These are phyloP conservation scores for Anthophora plumipes DNA, from an alignment of 2,888 invertebrate genomes.

Conservation along the genomic window DNA sequence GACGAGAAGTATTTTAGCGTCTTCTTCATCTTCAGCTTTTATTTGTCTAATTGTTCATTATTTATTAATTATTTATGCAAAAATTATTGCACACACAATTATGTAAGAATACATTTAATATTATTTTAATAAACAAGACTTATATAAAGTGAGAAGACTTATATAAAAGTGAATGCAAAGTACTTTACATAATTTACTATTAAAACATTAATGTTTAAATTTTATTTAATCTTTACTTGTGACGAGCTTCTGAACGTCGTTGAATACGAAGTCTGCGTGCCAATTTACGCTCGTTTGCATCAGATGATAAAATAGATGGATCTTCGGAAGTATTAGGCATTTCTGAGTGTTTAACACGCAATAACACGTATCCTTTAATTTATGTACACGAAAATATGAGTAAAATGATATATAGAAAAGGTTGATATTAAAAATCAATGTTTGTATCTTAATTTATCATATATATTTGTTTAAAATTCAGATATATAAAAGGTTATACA, in stretches of 20 bases:
- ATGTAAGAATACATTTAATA: background rate
- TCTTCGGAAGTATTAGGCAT: constrained; percentile 80
- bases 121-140: background rate
- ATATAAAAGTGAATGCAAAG: background rate
- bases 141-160: background rate
- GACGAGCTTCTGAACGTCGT: constrained; percentile 87
- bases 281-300: constrained; percentile 90
- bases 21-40: constrained; percentile 75
- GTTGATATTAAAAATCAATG: background rate
- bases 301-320: constrained; percentile 87
- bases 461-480: background rate
- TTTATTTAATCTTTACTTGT: constrained; percentile 81
- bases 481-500: constrained; percentile 16
- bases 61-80: background rate
- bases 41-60: constrained; percentile 67
- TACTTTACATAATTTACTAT: background rate
- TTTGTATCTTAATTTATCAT: background rate
- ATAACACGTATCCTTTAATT: background rate
- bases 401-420: too few relatives aligned
- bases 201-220: background rate
- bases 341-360: constrained; percentile 10
- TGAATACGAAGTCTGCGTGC: constrained; percentile 89
- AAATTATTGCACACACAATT: background rate
- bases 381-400: background rate
- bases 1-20: constrained; percentile 86